Evolutionary conservation across 1,140 invertebrate genomes (phyloP).

Genomic region (Cherax destructor): DNA sequence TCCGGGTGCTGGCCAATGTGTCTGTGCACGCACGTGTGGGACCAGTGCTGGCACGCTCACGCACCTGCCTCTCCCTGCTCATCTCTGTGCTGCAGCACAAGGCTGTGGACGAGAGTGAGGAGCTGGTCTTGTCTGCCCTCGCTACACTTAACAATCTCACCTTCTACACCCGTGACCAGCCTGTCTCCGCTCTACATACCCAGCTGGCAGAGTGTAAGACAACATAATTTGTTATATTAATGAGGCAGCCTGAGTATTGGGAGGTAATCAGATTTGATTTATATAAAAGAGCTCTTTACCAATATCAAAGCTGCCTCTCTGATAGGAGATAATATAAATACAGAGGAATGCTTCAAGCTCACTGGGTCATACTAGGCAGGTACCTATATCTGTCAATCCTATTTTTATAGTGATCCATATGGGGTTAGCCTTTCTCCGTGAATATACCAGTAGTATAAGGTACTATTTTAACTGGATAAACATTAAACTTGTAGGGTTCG

Average conservation of each 20-base stretch:
- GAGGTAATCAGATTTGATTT: neutral
- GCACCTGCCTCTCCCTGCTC: conserved; percentile 75
- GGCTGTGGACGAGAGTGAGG: conserved; percentile 80
- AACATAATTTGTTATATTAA: neutral
- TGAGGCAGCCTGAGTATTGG: neutral
- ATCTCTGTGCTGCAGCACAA: conserved; percentile 76
- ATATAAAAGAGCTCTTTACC: too few species aligned
- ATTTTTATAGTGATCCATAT: too few species aligned
- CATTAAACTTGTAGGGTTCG: too few species aligned
- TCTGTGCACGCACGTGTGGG: conserved; percentile 84
- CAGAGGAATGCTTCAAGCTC: neutral
- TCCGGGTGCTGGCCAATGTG: conserved; percentile 85
- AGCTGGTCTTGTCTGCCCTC: conserved; percentile 81
- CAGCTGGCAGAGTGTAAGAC: conserved; percentile 75
- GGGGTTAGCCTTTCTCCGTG: too few species aligned
- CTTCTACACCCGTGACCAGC: conserved; percentile 77
- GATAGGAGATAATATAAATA: neutral
- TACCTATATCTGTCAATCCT: too few species aligned
- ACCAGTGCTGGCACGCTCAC: conserved; percentile 77
- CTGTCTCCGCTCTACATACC: conserved; percentile 71
- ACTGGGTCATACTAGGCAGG: too few species aligned
- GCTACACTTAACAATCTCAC: conserved; percentile 83
- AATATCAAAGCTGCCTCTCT: neutral
- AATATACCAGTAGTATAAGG: too few species aligned
- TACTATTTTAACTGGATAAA: too few species aligned